Base-by-base conservation (phyloP, 1,140 invertebrate genomes). In the Macrobrachium rosenbergii region DNA sequence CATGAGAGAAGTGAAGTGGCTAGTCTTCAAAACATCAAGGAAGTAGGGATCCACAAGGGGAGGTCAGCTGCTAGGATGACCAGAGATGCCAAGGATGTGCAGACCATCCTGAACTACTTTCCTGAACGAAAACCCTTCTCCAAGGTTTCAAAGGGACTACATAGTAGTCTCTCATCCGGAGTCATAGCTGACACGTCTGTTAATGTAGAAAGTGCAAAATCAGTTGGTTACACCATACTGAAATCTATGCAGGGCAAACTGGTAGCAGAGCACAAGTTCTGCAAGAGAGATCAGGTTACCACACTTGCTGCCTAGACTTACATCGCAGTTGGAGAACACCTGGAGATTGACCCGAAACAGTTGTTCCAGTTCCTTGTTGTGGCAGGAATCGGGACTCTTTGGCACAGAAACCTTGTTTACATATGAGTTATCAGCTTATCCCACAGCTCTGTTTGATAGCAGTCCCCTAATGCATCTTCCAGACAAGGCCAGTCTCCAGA, bases 1-100 rank as follows among this genome's bases (percentile, higher is more conserved):
- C 62, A 63, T 63, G 62, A 63, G 12, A 63, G 62, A 63, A 63
- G 62, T 63, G 62, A 63, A n/a, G n/a, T n/a, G n/a, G n/a, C 62
- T n/a, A n/a, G 62, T n/a, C 62, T 63, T 63, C 62, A 63, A 63
- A n/a, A 63, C 62, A 63, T 63, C n/a, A 63, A 63, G 62, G 62
- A 63, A 63, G 62, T 14, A 63, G 62, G n/a, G 62, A n/a, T 63
- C 62, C 62, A 63, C 62, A 63, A n/a, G n/a, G n/a, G n/a, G n/a
- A n/a, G n/a, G n/a, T n/a, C 62, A 63, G 62, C 62, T 63, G 62
- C 62, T 63, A 63, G 62, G 62, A 63, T 73, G 69, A 73, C 69
- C 69, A 73, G 69, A 73, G 69, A 73, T 73, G 14, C 69, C 72
- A 73, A 73, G 72, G 72, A 73, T 73, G n/a, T n/a, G n/a, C n/a